phyloP scores from a whole-genome alignment of 2,888 invertebrate species.

The Allophyes oxyacanthae region DNA sequence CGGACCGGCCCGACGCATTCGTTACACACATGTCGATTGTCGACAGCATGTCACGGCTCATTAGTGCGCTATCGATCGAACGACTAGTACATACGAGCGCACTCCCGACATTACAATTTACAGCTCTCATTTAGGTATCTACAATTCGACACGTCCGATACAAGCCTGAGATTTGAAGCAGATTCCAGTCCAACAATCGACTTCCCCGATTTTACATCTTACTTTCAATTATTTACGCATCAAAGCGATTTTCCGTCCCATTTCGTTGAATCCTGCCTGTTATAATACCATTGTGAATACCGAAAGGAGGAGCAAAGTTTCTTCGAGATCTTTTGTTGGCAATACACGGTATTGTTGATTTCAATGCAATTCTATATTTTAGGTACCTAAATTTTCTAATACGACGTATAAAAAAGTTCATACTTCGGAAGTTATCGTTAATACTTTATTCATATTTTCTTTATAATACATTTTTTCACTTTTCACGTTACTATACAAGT shows the following conservation, averaged over 20 bases:
- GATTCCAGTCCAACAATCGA: constrained; percentile 62
- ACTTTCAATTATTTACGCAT: constrained; percentile 78
- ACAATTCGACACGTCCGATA: constrained; percentile 28
- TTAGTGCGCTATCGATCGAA: constrained; percentile 79
- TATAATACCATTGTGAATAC: constrained; percentile 72
- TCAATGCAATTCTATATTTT: constrained; percentile 38
- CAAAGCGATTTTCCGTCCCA: constrained; percentile 74
- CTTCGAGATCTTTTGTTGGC: constrained; percentile 61
- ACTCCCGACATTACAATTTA: constrained; percentile 36
- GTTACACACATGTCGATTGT: constrained; percentile 69
- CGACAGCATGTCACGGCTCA: constrained; percentile 75
- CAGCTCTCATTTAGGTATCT: constrained; percentile 18
- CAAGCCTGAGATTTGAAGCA: constrained; percentile 28
- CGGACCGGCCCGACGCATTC: constrained; percentile 27
- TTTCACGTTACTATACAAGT: constrained; percentile 47
- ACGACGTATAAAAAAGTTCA: constrained; percentile 20
- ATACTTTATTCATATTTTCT: constrained; percentile 17
- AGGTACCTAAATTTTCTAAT: constrained; percentile 26
- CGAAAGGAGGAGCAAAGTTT: constrained; percentile 65
- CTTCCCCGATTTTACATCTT: constrained; percentile 68
- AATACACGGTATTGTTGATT: constrained; percentile 60
- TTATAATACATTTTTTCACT: constrained; percentile 36
- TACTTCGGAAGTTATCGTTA: constrained; percentile 25
- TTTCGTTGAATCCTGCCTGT: constrained; percentile 70
- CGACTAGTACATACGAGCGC: constrained; percentile 35